Evolutionary conservation across 1,140 invertebrate genomes (phyloP), one percentile per base, ranked within the genome.

Genomic region (Caenorhabditis remanei): DNA sequence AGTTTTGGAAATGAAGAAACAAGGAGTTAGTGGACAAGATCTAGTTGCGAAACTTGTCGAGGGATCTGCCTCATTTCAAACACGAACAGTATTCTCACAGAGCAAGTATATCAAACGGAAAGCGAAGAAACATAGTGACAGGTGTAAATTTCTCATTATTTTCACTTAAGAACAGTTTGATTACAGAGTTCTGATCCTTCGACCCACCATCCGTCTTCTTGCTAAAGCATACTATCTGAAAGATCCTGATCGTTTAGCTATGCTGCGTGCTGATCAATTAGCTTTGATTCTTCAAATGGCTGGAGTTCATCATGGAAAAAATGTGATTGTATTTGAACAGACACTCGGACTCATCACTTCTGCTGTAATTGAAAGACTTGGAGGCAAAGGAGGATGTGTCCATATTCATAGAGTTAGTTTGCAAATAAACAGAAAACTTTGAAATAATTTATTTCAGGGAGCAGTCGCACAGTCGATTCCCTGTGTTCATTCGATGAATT

Each of bases 41-140:
- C 2, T 85, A 11, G 87, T 88, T 13, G 83, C 75, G 14, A 88
- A 88, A 82, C 67, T 88, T n/a, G 87, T 88, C 11, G n/a, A 84
- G 43, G 87, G 87, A 24, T 87, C 55, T 41, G 65, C 85, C 19
- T 58, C 75, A 7, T 88, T 88, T 58, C 61, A 85, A 32, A 61
- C 40, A 16, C 5, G 87, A 16, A 85, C 87, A 11, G 67, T 67
- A 0, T 85, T 67, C 43, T 61, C 83, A 8, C 83, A 88, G 87
- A 85, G 84, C 24, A 88, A 88, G 40, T 88, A 88, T 53, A 88
- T 88, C 63, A 43, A 75, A 55, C 40, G 87, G 24, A 88, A 88
- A 55, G 41, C 82, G n/a, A 88, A 88, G 43, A 88, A 88, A 48
- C 87, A 87, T 56, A 83, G 55, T 43, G 86, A 87, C 40, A 55